Conservation (phyloP, 2,797 vertebrate species). For the Gadopsis bispinosus region DNA sequence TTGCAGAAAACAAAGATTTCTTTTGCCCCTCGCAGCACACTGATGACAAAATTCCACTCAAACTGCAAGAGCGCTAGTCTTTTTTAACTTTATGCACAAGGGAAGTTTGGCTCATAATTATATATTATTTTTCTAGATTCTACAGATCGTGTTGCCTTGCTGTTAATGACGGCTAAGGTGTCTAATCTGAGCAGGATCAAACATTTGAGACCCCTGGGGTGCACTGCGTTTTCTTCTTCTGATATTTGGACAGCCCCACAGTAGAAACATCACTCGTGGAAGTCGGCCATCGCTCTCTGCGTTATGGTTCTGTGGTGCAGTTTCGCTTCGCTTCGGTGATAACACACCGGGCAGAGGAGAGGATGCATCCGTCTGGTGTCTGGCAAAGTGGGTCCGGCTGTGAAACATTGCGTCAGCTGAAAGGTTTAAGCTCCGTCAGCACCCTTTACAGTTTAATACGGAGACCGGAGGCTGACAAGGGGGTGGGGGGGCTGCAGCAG, state of each 20-base stretch:
- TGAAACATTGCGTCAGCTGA: constrained; percentile 83
- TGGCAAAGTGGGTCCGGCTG: constrained; percentile 63
- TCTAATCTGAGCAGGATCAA: neutral
- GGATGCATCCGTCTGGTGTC: constrained; percentile 74
- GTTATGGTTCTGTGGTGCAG: constrained; percentile 62
- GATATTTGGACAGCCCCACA: constrained; percentile 31
- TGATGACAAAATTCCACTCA: no score
- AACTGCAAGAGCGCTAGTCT: no score
- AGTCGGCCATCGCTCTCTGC: constrained; percentile 42
- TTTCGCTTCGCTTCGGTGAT: constrained; percentile 75
- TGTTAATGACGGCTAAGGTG: neutral
- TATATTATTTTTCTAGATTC: no score
- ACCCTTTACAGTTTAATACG: constrained; percentile 80
- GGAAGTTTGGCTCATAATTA: no score
- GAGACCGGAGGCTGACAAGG: constrained; percentile 63
- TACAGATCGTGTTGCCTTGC: neutral
- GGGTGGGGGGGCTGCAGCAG: constrained; percentile 51
- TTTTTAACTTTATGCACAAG: no score
- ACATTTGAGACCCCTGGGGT: neutral
- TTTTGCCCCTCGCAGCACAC: neutral
- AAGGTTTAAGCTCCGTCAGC: constrained; percentile 81
- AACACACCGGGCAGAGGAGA: constrained; percentile 64
- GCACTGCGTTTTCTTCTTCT: constrained; percentile 22
- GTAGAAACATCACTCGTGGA: constrained; percentile 64
- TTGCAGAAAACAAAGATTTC: neutral